phyloP scores from a whole-genome alignment of 2,797 vertebrate genomes.

The Lutjanus campechanus region DNA sequence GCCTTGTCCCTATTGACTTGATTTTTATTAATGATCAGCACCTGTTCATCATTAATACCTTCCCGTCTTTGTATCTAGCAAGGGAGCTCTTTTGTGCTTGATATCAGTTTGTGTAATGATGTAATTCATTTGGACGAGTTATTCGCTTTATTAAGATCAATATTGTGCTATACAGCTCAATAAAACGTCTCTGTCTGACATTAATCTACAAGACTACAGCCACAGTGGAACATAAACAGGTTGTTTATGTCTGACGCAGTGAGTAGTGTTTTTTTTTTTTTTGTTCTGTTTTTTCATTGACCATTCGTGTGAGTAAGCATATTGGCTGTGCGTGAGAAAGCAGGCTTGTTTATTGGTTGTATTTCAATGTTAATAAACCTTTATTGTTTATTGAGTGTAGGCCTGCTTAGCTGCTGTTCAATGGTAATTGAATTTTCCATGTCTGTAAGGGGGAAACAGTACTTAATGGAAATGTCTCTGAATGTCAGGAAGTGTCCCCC shows the following conservation, averaged over 20 bases:
- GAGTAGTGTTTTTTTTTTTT: constrained; percentile 27
- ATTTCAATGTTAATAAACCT: constrained; percentile 80
- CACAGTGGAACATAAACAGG: constrained; percentile 47
- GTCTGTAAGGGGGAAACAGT: constrained; percentile 65
- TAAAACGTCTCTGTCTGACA: constrained; percentile 47
- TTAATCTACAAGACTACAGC: constrained; percentile 44
- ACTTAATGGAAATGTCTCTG: constrained; percentile 63
- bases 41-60: constrained; percentile 31
- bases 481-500: constrained; percentile 66
- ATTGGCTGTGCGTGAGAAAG: constrained; percentile 67
- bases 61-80: constrained; percentile 9
- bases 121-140: constrained; percentile 58
- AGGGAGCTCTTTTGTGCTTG: constrained; percentile 21
- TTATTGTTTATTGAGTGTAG: constrained; percentile 82
- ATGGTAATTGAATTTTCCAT: constrained; percentile 76
- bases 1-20: not conserved
- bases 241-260: constrained; percentile 63
- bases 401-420: constrained; percentile 72
- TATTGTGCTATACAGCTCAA: constrained; percentile 52
- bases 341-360: constrained; percentile 72
- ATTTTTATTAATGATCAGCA: constrained; percentile 10
- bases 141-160: constrained; percentile 61
- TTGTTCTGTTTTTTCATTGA: too few species aligned
- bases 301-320: constrained; percentile 62
- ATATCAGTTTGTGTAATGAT: constrained; percentile 42